Conservation (phyloP, 1,140 invertebrate species). For the Macrobrachium nipponense region DNA sequence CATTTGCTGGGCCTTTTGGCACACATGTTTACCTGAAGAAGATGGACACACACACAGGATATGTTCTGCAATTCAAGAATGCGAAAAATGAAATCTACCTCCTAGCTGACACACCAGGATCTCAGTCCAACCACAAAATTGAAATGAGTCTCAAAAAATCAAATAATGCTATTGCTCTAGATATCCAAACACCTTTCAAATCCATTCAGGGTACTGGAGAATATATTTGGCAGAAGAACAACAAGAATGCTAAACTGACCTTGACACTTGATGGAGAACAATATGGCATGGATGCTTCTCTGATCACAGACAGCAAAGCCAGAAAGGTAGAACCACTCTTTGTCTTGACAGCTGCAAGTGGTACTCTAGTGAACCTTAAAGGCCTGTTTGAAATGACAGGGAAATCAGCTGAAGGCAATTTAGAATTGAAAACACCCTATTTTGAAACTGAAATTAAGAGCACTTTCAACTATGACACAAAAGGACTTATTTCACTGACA, state of each 20-base stretch:
- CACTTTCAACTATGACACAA: neutral
- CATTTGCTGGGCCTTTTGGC: conserved; percentile 29
- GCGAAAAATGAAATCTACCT: conserved; percentile 12
- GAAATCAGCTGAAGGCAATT: neutral
- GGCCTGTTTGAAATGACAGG: neutral
- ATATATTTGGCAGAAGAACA: conserved; percentile 31
- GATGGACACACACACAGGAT: conserved; percentile 50
- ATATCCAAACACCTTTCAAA: conserved; percentile 2
- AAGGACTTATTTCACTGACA: neutral
- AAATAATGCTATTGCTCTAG: neutral
- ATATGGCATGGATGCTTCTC: conserved; percentile 11
- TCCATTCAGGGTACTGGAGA: conserved; percentile 23
- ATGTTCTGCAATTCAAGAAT: conserved; percentile 25
- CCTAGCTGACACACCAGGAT: conserved; percentile 33
- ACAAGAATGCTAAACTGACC: conserved; percentile 5
- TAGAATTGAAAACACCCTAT: conserved; percentile 16
- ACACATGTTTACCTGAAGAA: conserved; percentile 30
- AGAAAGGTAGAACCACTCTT: conserved; percentile 21
- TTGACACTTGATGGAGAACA: conserved; percentile 2
- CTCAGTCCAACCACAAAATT: conserved; percentile 22
- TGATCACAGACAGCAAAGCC: neutral
- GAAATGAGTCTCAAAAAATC: conserved; percentile 3
- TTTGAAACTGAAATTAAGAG: neutral
- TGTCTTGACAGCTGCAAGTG: conserved; percentile 10
- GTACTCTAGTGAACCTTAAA: conserved; percentile 11